phyloP scores from a whole-genome alignment of 2,888 invertebrate species.

The Lamellibrachia columna region DNA sequence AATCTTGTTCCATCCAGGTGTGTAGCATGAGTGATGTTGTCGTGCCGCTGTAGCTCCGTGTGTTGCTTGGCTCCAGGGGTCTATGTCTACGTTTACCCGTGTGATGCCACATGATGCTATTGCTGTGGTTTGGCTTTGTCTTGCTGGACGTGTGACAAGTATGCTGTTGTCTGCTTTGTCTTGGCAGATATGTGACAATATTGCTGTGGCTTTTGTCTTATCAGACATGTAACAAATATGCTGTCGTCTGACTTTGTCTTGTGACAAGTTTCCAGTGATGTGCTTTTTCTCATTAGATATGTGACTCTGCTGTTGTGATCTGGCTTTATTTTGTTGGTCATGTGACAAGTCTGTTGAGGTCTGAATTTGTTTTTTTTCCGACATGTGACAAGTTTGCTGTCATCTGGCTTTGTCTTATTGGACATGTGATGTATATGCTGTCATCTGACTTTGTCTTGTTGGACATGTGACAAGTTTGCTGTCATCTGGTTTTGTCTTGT shows the following conservation, averaged over 20 bases:
- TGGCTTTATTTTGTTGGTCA: not conserved
- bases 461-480: not conserved
- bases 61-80: not conserved
- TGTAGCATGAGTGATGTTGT: conserved; percentile 17
- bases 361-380: too few relatives aligned
- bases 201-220: not conserved
- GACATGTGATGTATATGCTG: not conserved
- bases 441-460: not conserved
- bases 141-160: not conserved
- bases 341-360: not conserved
- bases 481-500: not conserved
- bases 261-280: too few relatives aligned
- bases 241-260: too few relatives aligned
- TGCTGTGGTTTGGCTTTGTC: not conserved
- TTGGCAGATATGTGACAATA: not conserved
- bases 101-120: not conserved
- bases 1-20: conserved; percentile 78
- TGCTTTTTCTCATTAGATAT: too few relatives aligned
- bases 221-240: too few relatives aligned
- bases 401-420: not conserved
- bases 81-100: not conserved
- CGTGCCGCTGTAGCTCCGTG: not conserved
- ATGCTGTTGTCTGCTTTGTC: not conserved
- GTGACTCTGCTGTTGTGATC: not conserved
- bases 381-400: not conserved